Percentiles rank a stretch among this genome's conserved stretches.
These are phyloP conservation scores for Anguilla obscura DNA, from an alignment of 2,797 vertebrate species.

Conservation along the genomic window DNA sequence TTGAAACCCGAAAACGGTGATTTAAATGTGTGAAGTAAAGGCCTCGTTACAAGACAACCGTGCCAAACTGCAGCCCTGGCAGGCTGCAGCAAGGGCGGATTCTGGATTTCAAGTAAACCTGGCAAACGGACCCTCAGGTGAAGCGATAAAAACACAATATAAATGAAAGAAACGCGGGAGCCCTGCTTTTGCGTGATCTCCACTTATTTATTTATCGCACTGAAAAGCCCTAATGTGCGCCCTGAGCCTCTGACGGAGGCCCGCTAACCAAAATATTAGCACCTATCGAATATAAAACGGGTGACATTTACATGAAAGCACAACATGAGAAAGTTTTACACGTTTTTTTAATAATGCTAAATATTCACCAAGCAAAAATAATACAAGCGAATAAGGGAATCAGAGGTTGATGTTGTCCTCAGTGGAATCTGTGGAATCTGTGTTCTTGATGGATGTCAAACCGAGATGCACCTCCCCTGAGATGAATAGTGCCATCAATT, in stretches of 20 bases:
- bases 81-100: not conserved
- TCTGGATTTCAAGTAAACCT: not conserved
- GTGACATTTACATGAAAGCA: not conserved
- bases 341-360: not conserved
- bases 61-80: not conserved
- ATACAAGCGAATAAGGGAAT: too few species aligned
- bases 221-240: not conserved
- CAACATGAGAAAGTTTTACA: not conserved
- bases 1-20: not conserved
- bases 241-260: not conserved
- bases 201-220: not conserved
- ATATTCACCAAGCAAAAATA: conserved; percentile 3
- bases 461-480: not conserved
- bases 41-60: not conserved
- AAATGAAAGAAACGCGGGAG: not conserved
- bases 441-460: not conserved
- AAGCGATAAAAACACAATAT: not conserved
- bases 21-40: not conserved
- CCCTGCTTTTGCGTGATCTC: not conserved
- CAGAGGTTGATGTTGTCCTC: not conserved
- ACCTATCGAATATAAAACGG: not conserved
- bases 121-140: not conserved
- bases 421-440: not conserved
- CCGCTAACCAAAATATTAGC: not conserved
- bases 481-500: not conserved